These are phyloP conservation scores for Gymnothorax reevesii DNA, from an alignment of 2,797 vertebrate genomes.

Conservation along the genomic window DNA sequence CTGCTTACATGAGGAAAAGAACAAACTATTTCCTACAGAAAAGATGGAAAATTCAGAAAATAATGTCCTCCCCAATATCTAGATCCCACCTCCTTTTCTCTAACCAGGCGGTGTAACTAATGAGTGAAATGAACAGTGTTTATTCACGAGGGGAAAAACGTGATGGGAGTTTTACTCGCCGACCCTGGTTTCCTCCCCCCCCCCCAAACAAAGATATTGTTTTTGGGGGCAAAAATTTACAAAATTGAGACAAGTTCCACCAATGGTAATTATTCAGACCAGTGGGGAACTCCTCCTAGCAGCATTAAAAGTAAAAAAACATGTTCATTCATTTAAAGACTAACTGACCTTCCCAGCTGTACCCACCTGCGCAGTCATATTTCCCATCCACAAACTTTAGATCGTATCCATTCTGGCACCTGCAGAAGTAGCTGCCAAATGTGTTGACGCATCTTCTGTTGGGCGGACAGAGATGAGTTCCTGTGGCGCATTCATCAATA, in stretches of 20 bases:
- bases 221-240: not conserved
- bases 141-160: too few relatives aligned
- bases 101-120: too few relatives aligned
- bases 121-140: too few relatives aligned
- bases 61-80: too few relatives aligned
- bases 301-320: not conserved
- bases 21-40: too few relatives aligned
- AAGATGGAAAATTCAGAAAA: too few relatives aligned
- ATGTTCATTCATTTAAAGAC: not conserved
- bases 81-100: too few relatives aligned
- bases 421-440: constrained; percentile 96
- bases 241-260: not conserved
- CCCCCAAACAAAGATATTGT: not conserved
- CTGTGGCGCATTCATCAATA: constrained; percentile 85
- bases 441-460: constrained; percentile 92
- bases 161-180: too few relatives aligned
- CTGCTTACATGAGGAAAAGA: not conserved
- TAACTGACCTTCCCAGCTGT: not conserved
- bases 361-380: constrained; percentile 91
- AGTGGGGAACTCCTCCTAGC: not conserved
- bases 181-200: too few relatives aligned
- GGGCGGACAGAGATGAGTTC: constrained; percentile 80
- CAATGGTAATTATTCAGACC: not conserved
- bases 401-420: constrained; percentile 88
- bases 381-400: constrained; percentile 79